These are phyloP conservation scores for Drosophila tristis DNA, from an alignment of 1,140 invertebrate genomes.

Conservation along the genomic window DNA sequence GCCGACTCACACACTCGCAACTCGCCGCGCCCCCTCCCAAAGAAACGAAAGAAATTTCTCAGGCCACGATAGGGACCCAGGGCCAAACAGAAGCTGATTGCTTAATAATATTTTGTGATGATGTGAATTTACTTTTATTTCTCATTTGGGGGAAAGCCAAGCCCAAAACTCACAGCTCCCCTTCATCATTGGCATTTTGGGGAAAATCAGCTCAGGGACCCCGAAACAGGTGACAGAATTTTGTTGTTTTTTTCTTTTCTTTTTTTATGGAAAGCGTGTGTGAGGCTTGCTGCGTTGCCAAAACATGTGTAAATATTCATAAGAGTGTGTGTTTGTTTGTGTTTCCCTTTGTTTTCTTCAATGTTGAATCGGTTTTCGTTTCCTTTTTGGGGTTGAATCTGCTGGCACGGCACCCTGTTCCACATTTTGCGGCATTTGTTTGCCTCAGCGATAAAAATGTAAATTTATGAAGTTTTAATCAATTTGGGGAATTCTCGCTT, in stretches of 20 bases:
- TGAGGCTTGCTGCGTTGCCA: slow-evolving; percentile 50
- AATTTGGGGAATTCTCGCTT: slow-evolving; percentile 78
- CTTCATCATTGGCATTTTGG: slow-evolving; percentile 61
- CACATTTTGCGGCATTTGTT: slow-evolving; percentile 59
- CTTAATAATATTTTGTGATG: slow-evolving; percentile 83
- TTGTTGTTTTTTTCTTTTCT: background rate
- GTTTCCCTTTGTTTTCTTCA: slow-evolving; percentile 54
- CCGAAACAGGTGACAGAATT: slow-evolving; percentile 64
- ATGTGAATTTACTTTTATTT: slow-evolving; percentile 82
- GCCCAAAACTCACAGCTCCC: slow-evolving; percentile 16
- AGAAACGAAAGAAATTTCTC: slow-evolving; percentile 21
- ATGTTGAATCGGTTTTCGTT: slow-evolving; percentile 57
- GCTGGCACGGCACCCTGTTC: slow-evolving; percentile 17
- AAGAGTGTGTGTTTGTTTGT: slow-evolving; percentile 29
- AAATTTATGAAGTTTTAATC: slow-evolving; percentile 83
- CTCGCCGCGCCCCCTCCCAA: slow-evolving; percentile 15
- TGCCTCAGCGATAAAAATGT: slow-evolving; percentile 77
- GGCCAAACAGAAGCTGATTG: slow-evolving; percentile 71
- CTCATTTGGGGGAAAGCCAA: slow-evolving; percentile 66
- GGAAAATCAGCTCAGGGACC: slow-evolving; percentile 55
- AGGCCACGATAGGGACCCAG: slow-evolving; percentile 43
- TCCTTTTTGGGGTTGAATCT: slow-evolving; percentile 37
- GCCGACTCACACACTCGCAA: background rate
- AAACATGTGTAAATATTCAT: slow-evolving; percentile 80
- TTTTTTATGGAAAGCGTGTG: slow-evolving; percentile 22